phyloP scores from a whole-genome alignment of 2,888 invertebrate genomes.

The Tricholauxania praeusta region DNA sequence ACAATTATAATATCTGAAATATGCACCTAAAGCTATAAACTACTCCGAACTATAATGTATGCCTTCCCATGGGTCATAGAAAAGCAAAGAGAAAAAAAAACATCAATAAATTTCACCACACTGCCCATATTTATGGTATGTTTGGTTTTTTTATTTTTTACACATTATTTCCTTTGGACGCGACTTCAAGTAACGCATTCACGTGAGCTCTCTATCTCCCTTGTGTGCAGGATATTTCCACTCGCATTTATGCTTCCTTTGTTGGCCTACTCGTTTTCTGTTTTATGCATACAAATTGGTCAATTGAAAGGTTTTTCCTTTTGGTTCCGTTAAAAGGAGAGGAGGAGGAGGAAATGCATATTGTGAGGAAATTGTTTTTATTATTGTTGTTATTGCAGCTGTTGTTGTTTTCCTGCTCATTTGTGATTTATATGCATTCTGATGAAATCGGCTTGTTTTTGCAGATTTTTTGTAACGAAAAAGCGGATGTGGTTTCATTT shows the following conservation, averaged over 20 bases:
- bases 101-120: background rate
- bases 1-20: too few relatives aligned
- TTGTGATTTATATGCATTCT: conserved; percentile 15
- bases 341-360: background rate
- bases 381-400: background rate
- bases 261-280: background rate
- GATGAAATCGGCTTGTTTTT: conserved; percentile 19
- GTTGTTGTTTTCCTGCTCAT: background rate
- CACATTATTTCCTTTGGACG: too few relatives aligned
- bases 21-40: too few relatives aligned
- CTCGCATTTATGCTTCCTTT: background rate
- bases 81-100: background rate
- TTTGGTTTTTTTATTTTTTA: background rate
- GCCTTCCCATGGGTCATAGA: too few relatives aligned
- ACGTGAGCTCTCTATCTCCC: background rate
- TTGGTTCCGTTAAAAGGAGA: background rate
- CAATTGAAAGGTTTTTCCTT: conserved; percentile 37
- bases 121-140: conserved; percentile 19
- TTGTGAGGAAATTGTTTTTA: background rate
- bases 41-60: too few relatives aligned
- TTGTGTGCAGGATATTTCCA: background rate
- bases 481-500: background rate
- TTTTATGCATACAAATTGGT: conserved; percentile 40
- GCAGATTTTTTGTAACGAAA: background rate
- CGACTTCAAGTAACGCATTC: too few relatives aligned